Evolutionary conservation across 2,797 vertebrate genomes (phyloP).

Genomic region (Uromys caudimaculatus): DNA sequence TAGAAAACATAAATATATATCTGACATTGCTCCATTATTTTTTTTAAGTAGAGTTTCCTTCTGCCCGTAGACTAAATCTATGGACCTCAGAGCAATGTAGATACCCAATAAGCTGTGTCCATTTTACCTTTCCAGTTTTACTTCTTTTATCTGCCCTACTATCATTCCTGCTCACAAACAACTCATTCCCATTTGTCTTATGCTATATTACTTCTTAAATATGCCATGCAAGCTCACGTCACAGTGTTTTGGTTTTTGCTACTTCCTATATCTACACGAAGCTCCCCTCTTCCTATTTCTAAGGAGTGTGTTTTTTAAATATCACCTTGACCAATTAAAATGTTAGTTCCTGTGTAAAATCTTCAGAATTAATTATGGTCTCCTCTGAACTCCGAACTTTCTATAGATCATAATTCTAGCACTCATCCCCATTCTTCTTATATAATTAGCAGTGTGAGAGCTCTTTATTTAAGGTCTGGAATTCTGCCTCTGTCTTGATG

Average conservation of each 20-base stretch:
- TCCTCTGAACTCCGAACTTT: conserved; percentile 60
- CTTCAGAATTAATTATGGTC: conserved; percentile 56
- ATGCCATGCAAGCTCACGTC: not conserved
- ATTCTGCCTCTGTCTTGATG: conserved; percentile 16
- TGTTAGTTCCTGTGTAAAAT: conserved; percentile 65
- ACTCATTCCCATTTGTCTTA: not conserved
- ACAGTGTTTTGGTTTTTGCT: conserved; percentile 32
- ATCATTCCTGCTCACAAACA: not conserved
- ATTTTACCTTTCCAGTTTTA: conserved; percentile 49
- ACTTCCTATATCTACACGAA: conserved; percentile 32
- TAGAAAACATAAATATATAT: conserved; percentile 19
- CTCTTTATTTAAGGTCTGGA: conserved; percentile 33
- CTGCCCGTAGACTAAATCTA: conserved; percentile 8
- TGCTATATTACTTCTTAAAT: conserved; percentile 12
- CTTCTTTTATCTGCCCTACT: not conserved
- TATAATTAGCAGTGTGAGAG: conserved; percentile 13
- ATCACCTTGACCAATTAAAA: conserved; percentile 65
- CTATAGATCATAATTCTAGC: conserved; percentile 44
- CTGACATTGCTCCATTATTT: not conserved
- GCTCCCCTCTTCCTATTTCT: conserved; percentile 21
- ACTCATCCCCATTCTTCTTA: conserved; percentile 56
- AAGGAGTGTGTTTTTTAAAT: conserved; percentile 69
- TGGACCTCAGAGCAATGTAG: not conserved
- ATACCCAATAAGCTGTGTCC: not conserved
- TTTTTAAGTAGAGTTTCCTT: not conserved